A percentile compares a stretch with the other conserved stretches of the same genome.
Conservation (phyloP, 2,888 invertebrate species). For the Aethes cnicana region DNA sequence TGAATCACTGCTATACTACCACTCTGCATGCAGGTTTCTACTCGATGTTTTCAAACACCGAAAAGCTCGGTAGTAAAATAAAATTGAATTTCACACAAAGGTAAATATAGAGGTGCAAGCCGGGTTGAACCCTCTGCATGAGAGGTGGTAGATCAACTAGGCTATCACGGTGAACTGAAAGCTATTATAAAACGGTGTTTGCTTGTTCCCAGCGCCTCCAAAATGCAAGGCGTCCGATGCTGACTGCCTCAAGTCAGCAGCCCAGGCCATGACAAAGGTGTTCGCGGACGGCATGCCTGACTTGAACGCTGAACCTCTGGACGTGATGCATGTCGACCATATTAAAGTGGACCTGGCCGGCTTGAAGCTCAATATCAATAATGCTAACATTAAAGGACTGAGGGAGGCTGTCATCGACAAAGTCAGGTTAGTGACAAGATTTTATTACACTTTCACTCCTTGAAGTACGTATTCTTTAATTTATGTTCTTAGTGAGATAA, state of each 20-base stretch:
- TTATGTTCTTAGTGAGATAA: too few relatives aligned
- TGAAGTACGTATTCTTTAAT: conserved; percentile 10
- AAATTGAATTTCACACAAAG: too few relatives aligned
- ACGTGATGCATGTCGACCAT: conserved; percentile 51
- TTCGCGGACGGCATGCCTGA: conserved; percentile 55
- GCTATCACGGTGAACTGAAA: too few relatives aligned
- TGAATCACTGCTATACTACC: too few relatives aligned
- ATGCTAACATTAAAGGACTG: conserved; percentile 50
- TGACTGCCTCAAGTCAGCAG: conserved; percentile 46
- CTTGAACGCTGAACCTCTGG: conserved; percentile 50
- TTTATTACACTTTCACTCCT: not conserved
- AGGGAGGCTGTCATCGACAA: conserved; percentile 48
- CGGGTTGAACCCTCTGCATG: too few relatives aligned
- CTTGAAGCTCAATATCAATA: conserved; percentile 49
- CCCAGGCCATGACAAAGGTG: conserved; percentile 42
- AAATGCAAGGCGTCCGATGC: conserved; percentile 55
- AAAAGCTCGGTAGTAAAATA: too few relatives aligned
- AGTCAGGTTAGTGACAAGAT: conserved; percentile 43
- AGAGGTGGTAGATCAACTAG: too few relatives aligned
- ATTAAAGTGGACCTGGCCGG: conserved; percentile 60
- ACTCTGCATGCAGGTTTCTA: too few relatives aligned
- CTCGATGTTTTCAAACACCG: too few relatives aligned
- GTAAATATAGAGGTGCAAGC: too few relatives aligned
- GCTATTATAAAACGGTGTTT: too few relatives aligned
- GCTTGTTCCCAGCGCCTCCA: conserved; percentile 53